Base-by-base conservation (phyloP, 2,888 invertebrate genomes). In the Physocephala rufipes region DNA sequence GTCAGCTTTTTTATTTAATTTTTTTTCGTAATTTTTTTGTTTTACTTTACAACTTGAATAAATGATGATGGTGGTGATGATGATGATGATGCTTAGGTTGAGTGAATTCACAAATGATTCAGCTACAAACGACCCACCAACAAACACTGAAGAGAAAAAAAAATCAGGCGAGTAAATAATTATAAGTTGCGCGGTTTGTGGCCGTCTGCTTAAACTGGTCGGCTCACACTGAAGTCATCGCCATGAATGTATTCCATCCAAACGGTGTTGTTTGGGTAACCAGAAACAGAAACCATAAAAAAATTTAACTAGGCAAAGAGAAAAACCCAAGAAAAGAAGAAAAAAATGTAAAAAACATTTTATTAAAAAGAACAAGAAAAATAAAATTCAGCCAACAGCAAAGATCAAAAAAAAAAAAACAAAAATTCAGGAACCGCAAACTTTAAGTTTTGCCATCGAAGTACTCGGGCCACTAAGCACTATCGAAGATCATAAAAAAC, bases 151-250 rank as follows among this genome's bases (percentile, higher is more conserved):
- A 4, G 4, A 36, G 36, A 36, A 9, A 36, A 9, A 36, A 36
- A 9, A 36, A 36, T 9, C 36, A 36, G 36, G n/a, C n/a, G n/a
- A n/a, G n/a, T n/a, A 36, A 36, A 36, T 7, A 36, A 9, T 36
- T 36, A n/a, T n/a, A n/a, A n/a, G 36, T 9, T 36, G 9, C 36
- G 36, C 36, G 36, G 5, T 79, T 84, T 83, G 86, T 86, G 86
- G 85, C 86, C 86, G 85, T 86, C 84, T 85, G 82, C 84, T 81
- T 82, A 85, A 85, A 85, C 86, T 84, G 84, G 84, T 86, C 86
- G 86, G 85, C 85, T 81, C 86, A 86, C 86, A 86, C 86, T 86
- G 80, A 86, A 86, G 81, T 83, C 80, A 82, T 82, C 80, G 80
- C 79, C 81, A 36, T 43, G 53, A 15, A 36, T 36, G 70, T 59